Evolutionary conservation across 2,888 invertebrate genomes (phyloP).

Genomic region (Macrophya annulata): DNA sequence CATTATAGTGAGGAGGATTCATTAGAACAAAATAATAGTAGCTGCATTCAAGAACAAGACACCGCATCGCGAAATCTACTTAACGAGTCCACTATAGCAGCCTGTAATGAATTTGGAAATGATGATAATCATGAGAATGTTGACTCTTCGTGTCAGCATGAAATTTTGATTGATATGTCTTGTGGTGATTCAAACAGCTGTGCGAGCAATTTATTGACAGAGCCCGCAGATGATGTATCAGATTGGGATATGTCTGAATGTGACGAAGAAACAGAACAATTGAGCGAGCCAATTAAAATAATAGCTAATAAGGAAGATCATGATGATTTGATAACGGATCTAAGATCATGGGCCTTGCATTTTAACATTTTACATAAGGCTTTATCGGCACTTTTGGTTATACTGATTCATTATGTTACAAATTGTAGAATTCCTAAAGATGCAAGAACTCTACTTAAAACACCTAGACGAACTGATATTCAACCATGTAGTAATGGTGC

Average conservation of each 20-base stretch:
- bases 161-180: background rate
- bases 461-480: background rate
- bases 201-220: conserved; percentile 2
- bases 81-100: background rate
- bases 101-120: background rate
- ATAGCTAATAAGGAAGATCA: background rate
- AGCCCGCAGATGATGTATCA: background rate
- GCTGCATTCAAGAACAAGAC: background rate
- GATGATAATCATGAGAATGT: background rate
- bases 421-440: background rate
- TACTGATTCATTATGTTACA: conserved; percentile 2
- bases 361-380: conserved; percentile 6
- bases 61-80: background rate
- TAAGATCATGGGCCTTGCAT: conserved; percentile 4
- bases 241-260: background rate
- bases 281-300: background rate
- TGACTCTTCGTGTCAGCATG: background rate
- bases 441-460: conserved; percentile 5
- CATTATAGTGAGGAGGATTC: background rate
- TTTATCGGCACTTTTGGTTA: background rate
- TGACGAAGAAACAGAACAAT: background rate
- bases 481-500: background rate
- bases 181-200: background rate
- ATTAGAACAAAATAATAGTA: background rate
- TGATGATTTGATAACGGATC: background rate